Evolutionary conservation across 2,888 invertebrate species (phyloP).

Genomic region (Pandemis cinnamomeana): DNA sequence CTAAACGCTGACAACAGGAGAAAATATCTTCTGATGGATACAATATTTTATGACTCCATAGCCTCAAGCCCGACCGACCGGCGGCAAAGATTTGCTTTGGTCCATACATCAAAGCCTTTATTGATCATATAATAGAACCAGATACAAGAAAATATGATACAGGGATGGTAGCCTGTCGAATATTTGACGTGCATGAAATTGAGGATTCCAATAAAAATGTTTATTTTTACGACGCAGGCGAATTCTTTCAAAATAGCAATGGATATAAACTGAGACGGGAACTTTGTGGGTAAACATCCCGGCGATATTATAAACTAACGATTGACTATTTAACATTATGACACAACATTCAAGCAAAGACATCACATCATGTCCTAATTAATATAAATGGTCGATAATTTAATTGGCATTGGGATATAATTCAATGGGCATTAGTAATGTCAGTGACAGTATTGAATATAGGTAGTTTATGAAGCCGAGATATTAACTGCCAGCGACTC

Average conservation of each 20-base stretch:
- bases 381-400: slow-evolving; percentile 17
- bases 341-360: slow-evolving; percentile 9
- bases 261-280: slow-evolving; percentile 52
- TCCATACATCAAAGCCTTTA: slow-evolving; percentile 28
- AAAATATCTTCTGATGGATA: slow-evolving; percentile 8
- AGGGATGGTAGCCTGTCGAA: slow-evolving; percentile 8
- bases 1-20: slow-evolving; percentile 4
- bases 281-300: slow-evolving; percentile 61
- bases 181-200: slow-evolving; percentile 22
- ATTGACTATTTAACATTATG: slow-evolving; percentile 15
- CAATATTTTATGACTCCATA: slow-evolving; percentile 18
- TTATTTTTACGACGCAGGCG: slow-evolving; percentile 34
- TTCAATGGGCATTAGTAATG: slow-evolving; percentile 24
- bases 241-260: slow-evolving; percentile 51
- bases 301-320: slow-evolving; percentile 45
- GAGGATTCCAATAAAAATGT: slow-evolving; percentile 25
- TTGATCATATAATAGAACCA: slow-evolving; percentile 28
- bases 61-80: slow-evolving; percentile 7
- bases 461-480: slow-evolving; percentile 17
- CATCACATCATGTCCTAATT: slow-evolving; percentile 14
- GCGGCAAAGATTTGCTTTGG: slow-evolving; percentile 22
- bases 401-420: slow-evolving; percentile 35
- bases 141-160: slow-evolving; percentile 21
- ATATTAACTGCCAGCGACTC: slow-evolving; percentile 28
- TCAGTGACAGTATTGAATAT: slow-evolving; percentile 5